phyloP scores from a whole-genome alignment of 2,113 vertebrate genomes.

The Phycodurus eques region DNA sequence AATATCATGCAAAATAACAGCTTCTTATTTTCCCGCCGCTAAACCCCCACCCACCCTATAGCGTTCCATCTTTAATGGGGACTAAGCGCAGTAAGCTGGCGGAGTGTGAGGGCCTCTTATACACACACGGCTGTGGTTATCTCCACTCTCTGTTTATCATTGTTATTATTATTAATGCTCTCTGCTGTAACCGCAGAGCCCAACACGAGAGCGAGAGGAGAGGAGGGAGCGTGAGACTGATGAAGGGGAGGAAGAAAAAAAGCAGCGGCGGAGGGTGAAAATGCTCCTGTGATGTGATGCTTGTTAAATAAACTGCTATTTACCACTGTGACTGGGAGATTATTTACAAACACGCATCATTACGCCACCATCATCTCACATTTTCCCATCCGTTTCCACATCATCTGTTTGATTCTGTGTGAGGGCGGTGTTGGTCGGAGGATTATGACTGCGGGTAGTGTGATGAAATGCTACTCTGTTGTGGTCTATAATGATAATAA shows the following conservation, averaged over 20 bases:
- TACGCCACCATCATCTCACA: constrained; percentile 35
- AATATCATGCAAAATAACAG: constrained; percentile 80
- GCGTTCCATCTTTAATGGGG: constrained; percentile 67
- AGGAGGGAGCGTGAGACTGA: constrained; percentile 36
- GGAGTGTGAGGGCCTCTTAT: constrained; percentile 66
- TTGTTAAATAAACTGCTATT: constrained; percentile 78
- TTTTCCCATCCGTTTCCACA: constrained; percentile 28
- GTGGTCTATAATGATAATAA: constrained; percentile 33
- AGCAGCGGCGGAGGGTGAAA: constrained; percentile 45
- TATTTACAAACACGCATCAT: constrained; percentile 76
- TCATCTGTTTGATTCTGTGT: constrained; percentile 49
- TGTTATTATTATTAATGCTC: constrained; percentile 76
- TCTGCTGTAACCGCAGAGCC: constrained; percentile 50
- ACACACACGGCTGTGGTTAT: constrained; percentile 70
- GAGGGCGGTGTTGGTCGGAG: constrained; percentile 45
- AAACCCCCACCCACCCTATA: constrained; percentile 17
- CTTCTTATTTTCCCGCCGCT: constrained; percentile 62
- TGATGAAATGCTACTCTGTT: constrained; percentile 51
- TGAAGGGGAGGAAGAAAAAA: constrained; percentile 24
- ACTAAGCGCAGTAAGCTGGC: constrained; percentile 76
- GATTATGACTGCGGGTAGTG: constrained; percentile 54
- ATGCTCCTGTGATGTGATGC: constrained; percentile 66
- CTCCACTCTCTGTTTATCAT: constrained; percentile 75
- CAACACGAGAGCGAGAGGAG: constrained; percentile 35
- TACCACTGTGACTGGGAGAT: constrained; percentile 67